Percentiles rank a stretch among this genome's conserved stretches.
These are phyloP conservation scores for Torymus auratus DNA, from an alignment of 2,888 invertebrate genomes.

Conservation along the genomic window DNA sequence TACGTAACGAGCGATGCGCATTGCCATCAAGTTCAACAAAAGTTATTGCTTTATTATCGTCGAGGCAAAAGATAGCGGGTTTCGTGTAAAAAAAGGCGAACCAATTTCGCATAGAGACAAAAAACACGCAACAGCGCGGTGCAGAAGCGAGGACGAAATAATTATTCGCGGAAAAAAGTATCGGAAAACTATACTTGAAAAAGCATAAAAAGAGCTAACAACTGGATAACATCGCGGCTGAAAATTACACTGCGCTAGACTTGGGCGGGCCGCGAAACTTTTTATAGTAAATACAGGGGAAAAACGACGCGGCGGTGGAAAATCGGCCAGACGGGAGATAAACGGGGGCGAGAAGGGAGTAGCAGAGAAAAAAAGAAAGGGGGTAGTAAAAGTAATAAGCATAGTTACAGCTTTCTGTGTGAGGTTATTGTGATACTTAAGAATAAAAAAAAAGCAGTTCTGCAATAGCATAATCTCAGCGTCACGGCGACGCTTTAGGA, in stretches of 20 bases:
- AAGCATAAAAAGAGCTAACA: neutral
- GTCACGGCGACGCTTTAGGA: slow-evolving; percentile 53
- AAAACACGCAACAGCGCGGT: neutral
- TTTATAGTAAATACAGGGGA: neutral
- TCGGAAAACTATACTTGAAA: neutral
- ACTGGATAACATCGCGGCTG: neutral
- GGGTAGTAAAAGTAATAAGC: slow-evolving; percentile 60
- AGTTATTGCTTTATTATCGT: no score
- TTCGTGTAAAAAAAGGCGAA: no score
- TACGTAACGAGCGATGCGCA: no score
- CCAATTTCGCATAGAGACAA: no score
- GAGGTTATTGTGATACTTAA: slow-evolving; percentile 76
- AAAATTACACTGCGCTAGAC: neutral
- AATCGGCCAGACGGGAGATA: neutral
- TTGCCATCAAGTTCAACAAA: no score
- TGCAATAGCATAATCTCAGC: slow-evolving; percentile 57
- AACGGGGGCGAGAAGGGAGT: slow-evolving; percentile 5
- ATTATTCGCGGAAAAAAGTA: neutral
- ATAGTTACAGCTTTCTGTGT: slow-evolving; percentile 75
- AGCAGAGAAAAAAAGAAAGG: slow-evolving; percentile 40
- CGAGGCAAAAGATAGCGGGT: no score
- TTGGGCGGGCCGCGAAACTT: slow-evolving; percentile 14
- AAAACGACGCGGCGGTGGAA: slow-evolving; percentile 4
- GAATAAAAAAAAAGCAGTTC: slow-evolving; percentile 64
- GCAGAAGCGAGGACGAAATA: neutral